These are phyloP conservation scores for Harpegnathos saltator DNA, from an alignment of 1,140 invertebrate species.

Conservation along the genomic window DNA sequence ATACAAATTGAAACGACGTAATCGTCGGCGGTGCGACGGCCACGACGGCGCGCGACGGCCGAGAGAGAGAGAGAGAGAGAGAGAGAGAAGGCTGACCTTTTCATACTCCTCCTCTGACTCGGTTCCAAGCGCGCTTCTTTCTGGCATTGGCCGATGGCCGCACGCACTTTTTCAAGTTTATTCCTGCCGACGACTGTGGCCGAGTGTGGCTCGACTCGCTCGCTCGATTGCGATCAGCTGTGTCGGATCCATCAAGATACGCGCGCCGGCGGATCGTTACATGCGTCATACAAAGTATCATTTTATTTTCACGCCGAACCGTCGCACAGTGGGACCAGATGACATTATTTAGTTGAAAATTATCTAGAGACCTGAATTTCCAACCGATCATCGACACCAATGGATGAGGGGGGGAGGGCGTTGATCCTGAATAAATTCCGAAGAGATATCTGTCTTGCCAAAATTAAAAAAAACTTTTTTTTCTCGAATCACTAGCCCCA, in stretches of 20 bases:
- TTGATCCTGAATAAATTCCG: too few species aligned
- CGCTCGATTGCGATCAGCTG: slow-evolving; percentile 56
- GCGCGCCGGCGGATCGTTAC: slow-evolving; percentile 21
- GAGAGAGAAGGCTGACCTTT: slow-evolving; percentile 48
- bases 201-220: background rate
- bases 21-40: background rate
- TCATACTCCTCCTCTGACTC: slow-evolving; percentile 51
- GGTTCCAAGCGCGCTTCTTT: slow-evolving; percentile 61
- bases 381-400: too few species aligned
- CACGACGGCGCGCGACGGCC: background rate
- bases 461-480: too few species aligned
- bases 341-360: too few species aligned
- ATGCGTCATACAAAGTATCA: slow-evolving; percentile 38
- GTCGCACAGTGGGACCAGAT: too few species aligned
- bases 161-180: slow-evolving; percentile 35
- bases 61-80: too few species aligned
- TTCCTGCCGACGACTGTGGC: slow-evolving; percentile 34
- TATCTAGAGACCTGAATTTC: too few species aligned
- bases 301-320: slow-evolving; percentile 54
- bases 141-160: slow-evolving; percentile 44
- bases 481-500: too few species aligned
- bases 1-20: slow-evolving; percentile 27
- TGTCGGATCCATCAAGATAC: slow-evolving; percentile 58
- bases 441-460: too few species aligned
- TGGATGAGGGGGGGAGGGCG: too few species aligned